Percentiles rank a stretch among this genome's conserved stretches.
These are phyloP conservation scores for Oreotrochilus melanogaster DNA, from an alignment of 2,113 vertebrate genomes.

Conservation along the genomic window DNA sequence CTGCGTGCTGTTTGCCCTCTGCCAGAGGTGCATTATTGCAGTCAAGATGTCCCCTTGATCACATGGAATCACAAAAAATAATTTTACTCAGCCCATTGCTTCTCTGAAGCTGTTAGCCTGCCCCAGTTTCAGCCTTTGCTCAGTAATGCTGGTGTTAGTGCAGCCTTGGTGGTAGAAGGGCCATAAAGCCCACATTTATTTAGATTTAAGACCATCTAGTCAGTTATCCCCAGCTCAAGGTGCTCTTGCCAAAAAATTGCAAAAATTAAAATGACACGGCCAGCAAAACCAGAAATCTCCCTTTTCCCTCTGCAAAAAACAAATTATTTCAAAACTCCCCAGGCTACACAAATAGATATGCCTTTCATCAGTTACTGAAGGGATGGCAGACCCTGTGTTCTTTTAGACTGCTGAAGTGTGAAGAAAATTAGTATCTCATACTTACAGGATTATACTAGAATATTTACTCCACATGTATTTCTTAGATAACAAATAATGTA, in stretches of 20 bases:
- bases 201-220: not conserved
- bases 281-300: not conserved
- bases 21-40: not conserved
- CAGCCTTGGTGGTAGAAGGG: not conserved
- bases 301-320: not conserved
- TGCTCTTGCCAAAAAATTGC: slow-evolving; percentile 2
- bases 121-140: not conserved
- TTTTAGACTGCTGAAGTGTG: not conserved
- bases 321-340: not conserved
- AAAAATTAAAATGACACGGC: not conserved
- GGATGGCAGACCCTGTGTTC: not conserved
- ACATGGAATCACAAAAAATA: not conserved
- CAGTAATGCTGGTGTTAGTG: not conserved
- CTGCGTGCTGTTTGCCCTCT: not conserved
- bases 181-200: not conserved
- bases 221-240: not conserved
- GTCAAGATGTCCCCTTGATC: not conserved
- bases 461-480: not conserved
- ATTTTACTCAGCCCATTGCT: not conserved
- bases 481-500: not conserved
- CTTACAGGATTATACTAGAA: not conserved
- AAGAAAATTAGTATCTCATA: not conserved
- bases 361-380: not conserved
- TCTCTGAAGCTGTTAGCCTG: not conserved
- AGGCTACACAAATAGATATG: not conserved